Conservation (phyloP, 2,113 vertebrate genomes). For the Bujurquina vittata region DNA sequence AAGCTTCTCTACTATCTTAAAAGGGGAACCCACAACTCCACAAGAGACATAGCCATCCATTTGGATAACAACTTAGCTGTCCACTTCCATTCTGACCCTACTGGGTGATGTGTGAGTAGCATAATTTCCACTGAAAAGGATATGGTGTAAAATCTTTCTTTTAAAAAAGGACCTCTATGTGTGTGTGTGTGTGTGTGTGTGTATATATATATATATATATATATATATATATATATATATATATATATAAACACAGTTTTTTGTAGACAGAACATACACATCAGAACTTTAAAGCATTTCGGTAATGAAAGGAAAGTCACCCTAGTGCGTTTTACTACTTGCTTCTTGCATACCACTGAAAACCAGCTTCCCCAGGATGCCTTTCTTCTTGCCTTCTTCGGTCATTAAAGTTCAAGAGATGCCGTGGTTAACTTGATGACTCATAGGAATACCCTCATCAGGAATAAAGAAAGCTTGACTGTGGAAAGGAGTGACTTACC, state of each 20-base stretch:
- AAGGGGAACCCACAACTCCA: not conserved
- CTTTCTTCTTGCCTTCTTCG: not conserved
- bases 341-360: not conserved
- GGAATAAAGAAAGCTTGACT: slow-evolving; percentile 12
- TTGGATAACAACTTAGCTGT: not conserved
- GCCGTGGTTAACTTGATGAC: slow-evolving; percentile 22
- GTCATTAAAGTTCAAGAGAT: not conserved
- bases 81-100: not conserved
- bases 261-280: not conserved
- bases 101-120: not conserved
- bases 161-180: too few species aligned
- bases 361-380: not conserved
- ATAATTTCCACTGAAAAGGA: not conserved
- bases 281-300: not conserved
- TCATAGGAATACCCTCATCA: not conserved
- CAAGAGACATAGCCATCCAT: not conserved
- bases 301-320: not conserved
- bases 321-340: not conserved
- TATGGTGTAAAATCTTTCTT: not conserved
- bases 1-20: not conserved
- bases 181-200: too few species aligned
- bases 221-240: too few species aligned
- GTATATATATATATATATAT: too few species aligned
- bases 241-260: not conserved
- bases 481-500: not conserved